Percentiles rank a stretch among this genome's conserved stretches.
These are phyloP conservation scores for Cheilosia variabilis DNA, from an alignment of 2,888 invertebrate species.

Conservation along the genomic window DNA sequence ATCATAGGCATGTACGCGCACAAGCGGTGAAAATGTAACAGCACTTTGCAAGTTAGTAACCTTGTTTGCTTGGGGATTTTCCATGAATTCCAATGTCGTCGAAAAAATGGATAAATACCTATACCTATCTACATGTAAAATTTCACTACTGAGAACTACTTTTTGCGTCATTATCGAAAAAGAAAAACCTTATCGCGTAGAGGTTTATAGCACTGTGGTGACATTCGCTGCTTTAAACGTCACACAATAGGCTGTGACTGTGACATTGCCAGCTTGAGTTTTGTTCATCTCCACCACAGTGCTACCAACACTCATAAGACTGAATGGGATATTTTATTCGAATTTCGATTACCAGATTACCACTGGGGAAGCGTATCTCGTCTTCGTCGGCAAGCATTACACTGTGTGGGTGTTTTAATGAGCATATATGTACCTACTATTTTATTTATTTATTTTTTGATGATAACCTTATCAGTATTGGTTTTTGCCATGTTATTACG, in stretches of 20 bases:
- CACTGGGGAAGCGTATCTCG: conserved; percentile 26
- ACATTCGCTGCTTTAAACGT: conserved; percentile 32
- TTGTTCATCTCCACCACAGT: not conserved
- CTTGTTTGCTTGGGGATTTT: conserved; percentile 68
- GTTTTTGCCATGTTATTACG: conserved; percentile 59
- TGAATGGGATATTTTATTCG: not conserved
- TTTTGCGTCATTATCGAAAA: not conserved
- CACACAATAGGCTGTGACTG: conserved; percentile 8
- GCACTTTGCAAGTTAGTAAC: conserved; percentile 31
- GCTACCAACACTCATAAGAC: not conserved
- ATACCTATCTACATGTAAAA: not conserved
- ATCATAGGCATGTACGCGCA: conserved; percentile 10
- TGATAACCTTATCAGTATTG: conserved; percentile 67
- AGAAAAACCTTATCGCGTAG: conserved; percentile 8
- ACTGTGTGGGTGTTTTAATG: conserved; percentile 17
- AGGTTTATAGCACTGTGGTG: not conserved
- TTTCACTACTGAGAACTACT: not conserved
- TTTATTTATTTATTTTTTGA: conserved; percentile 27
- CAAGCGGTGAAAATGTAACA: conserved; percentile 54
- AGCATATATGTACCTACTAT: conserved; percentile 1
- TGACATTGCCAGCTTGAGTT: conserved; percentile 42
- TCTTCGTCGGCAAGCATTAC: conserved; percentile 9
- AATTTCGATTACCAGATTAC: not conserved
- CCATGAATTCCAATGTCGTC: conserved; percentile 60
- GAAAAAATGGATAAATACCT: not conserved